Percentiles rank a stretch among this genome's conserved stretches.
Evolutionary conservation across 2,797 vertebrate species (phyloP).

Genomic region (Spea hammondii): DNA sequence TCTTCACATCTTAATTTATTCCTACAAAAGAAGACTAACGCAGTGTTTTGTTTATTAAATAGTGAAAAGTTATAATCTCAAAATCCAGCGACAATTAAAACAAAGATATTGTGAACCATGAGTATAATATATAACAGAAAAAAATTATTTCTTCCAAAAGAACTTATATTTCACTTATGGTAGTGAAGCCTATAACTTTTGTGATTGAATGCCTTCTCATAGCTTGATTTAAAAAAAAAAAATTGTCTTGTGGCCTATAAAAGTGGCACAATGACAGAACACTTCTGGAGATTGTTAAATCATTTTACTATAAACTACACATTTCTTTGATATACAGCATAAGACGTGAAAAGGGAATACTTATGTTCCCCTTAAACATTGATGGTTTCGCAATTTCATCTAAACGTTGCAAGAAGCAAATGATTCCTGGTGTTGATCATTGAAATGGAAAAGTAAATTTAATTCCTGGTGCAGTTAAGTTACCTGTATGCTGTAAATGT

Average conservation of each 20-base stretch:
- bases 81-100: no score
- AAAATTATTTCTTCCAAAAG: no score
- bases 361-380: constrained; percentile 26
- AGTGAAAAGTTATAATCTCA: no score
- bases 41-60: no score
- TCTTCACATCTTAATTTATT: no score
- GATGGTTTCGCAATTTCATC: constrained; percentile 25
- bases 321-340: constrained; percentile 26
- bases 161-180: constrained; percentile 42
- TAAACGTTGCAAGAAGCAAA: constrained; percentile 29
- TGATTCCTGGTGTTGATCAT: constrained; percentile 26
- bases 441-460: constrained; percentile 37
- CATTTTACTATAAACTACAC: constrained; percentile 25
- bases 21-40: no score
- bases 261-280: constrained; percentile 47
- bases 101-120: no score
- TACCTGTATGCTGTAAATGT: constrained; percentile 18
- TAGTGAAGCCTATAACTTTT: constrained; percentile 37
- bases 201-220: constrained; percentile 31
- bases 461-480: constrained; percentile 19
- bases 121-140: no score
- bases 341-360: constrained; percentile 16
- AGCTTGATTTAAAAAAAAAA: constrained; percentile 23
- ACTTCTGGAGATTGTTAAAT: constrained; percentile 47
- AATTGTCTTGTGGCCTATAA: constrained; percentile 40